Evolutionary conservation across 2,797 vertebrate species (phyloP).

Genomic region (Nothura maculosa): DNA sequence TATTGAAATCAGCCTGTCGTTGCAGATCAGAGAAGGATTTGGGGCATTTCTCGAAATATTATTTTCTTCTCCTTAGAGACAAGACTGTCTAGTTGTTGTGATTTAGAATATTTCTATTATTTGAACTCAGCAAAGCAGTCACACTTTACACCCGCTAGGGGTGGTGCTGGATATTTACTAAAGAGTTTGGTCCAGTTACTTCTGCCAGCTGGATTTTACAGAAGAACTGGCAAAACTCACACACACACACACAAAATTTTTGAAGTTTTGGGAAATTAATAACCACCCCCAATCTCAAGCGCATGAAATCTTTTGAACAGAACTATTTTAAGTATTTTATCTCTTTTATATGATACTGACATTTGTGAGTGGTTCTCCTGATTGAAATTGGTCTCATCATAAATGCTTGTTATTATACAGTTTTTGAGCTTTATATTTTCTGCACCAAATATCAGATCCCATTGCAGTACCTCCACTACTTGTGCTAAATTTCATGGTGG

Average conservation of each 20-base stretch:
- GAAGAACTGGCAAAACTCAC: background rate
- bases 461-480: background rate
- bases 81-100: background rate
- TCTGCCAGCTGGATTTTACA: background rate
- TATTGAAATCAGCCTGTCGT: constrained; percentile 13
- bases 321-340: background rate
- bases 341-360: background rate
- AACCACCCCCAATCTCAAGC: background rate
- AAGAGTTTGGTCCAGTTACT: background rate
- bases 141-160: background rate
- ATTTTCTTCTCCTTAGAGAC: background rate
- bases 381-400: background rate
- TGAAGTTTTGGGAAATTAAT: background rate
- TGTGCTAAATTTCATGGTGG: background rate
- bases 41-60: background rate
- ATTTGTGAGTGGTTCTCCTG: background rate
- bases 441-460: background rate
- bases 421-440: background rate
- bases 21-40: constrained; percentile 1
- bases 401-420: background rate
- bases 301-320: background rate
- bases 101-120: background rate
- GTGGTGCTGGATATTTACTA: background rate
- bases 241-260: background rate
- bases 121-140: background rate